A percentile compares a stretch with the other conserved stretches of the same genome.
Evolutionary conservation across 2,113 vertebrate genomes (phyloP).

Genomic region (Rousettus leschenaultii): DNA sequence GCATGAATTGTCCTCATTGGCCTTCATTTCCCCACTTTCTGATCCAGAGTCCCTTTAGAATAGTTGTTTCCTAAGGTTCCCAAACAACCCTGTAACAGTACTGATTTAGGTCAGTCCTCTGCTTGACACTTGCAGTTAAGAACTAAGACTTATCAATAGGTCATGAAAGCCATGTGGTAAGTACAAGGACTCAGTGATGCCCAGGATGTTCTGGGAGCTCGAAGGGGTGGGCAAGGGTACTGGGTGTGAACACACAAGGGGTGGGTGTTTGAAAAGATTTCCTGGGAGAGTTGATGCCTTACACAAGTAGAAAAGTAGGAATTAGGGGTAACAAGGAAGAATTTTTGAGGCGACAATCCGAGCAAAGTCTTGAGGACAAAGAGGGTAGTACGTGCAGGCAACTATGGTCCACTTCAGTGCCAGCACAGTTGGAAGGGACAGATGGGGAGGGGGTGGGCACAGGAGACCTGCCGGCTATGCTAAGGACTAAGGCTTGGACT

Average conservation of each 20-base stretch:
- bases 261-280: too few species aligned
- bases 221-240: not conserved
- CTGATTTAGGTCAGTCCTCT: not conserved
- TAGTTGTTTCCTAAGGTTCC: not conserved
- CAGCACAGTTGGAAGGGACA: not conserved
- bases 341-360: not conserved
- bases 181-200: not conserved
- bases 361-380: not conserved
- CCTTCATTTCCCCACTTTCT: not conserved
- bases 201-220: not conserved
- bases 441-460: not conserved
- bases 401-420: not conserved
- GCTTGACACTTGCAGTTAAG: not conserved
- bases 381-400: not conserved
- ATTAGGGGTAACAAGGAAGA: not conserved
- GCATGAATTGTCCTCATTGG: not conserved
- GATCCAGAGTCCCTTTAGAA: not conserved
- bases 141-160: not conserved
- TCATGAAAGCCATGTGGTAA: not conserved
- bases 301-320: not conserved
- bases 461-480: not conserved
- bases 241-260: not conserved
- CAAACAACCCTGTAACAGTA: not conserved
- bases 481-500: not conserved
- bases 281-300: not conserved